Evolutionary conservation across 2,113 vertebrate species (phyloP), one percentile per base, ranked within the genome.

Genomic region (Aythya baeri): DNA sequence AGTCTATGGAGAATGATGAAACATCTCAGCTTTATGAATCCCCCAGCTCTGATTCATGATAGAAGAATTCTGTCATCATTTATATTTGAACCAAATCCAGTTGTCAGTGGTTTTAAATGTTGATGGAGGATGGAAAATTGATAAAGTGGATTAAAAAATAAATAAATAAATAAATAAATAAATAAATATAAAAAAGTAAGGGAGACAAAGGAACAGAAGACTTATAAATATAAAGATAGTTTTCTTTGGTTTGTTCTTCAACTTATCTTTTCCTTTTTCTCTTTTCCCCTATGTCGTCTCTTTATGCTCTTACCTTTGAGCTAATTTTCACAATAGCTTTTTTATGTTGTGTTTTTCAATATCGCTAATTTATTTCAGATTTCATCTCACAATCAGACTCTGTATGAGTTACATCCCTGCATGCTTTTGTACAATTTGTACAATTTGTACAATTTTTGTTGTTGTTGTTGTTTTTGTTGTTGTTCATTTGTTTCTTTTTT

Each of bases 221-320:
- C 20, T 70, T 54, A 11, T 17, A 77, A 61, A 72, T 7, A 62
- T 22, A 75, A 55, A 61, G 1, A 18, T 49, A 54, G 2, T 1
- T 57, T 66, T 15, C 6, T 66, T 43, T 61, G 21, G 29, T 62
- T 29, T 71, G 8, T 16, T 26, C 2, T 4, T 5, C 8, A 13
- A 0, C 41, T 49, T 44, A 8, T 13, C 1, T 29, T 41, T 83
- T 52, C 23, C 23, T 52, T 63, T 55, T 58, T 54, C 3, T 58
- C 9, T 8, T 31, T 29, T 36, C 4, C 3, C 13, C 0, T 11
- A 63, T 46, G 8, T 44, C 17, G 0, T n/a, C 20, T 54, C 1
- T 31, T 66, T 58, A 58, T 81, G 13, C 3, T 68, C 2, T 55
- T 71, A 67, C 8, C 3, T 78, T 86, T 59, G 23, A 82, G 7